These are phyloP conservation scores for Characodon lateralis DNA, from an alignment of 2,797 vertebrate species.

Conservation along the genomic window DNA sequence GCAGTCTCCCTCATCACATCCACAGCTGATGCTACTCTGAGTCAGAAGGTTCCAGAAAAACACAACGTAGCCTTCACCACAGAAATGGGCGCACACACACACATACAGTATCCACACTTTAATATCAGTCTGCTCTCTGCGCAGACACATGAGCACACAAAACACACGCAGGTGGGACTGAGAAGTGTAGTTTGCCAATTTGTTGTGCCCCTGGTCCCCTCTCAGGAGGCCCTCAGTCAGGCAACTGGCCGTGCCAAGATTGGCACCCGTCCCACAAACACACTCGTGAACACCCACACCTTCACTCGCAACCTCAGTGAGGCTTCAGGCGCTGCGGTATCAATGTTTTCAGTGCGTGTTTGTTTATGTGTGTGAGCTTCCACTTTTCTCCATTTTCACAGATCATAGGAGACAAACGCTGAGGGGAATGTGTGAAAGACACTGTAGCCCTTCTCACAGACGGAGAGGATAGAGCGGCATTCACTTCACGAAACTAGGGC, in stretches of 20 bases:
- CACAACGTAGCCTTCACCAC: conserved; percentile 41
- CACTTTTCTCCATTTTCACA: conserved; percentile 62
- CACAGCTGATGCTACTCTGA: conserved; percentile 65
- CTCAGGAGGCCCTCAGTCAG: conserved; percentile 69
- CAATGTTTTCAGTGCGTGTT: conserved; percentile 30
- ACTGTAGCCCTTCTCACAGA: conserved; percentile 41
- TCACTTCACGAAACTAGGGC: conserved; percentile 40
- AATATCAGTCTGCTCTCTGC: conserved; percentile 41
- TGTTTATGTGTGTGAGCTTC: conserved; percentile 31
- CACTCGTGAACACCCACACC: conserved; percentile 41
- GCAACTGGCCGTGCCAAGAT: conserved; percentile 73
- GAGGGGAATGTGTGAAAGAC: conserved; percentile 62
- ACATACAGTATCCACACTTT: conserved; percentile 26
- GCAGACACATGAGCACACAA: conserved; percentile 53
- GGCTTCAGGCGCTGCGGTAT: conserved; percentile 56
- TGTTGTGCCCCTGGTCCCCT: conserved; percentile 76
- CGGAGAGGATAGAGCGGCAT: conserved; percentile 40
- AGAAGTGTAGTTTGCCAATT: conserved; percentile 74
- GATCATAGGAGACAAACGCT: conserved; percentile 62
- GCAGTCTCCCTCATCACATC: conserved; percentile 24
- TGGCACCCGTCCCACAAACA: conserved; percentile 71
- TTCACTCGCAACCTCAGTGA: conserved; percentile 34
- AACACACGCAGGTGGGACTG: conserved; percentile 73
- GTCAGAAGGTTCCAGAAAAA: conserved; percentile 61
- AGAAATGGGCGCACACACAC: conserved; percentile 30